These are phyloP conservation scores for Oryzias dopingdopingensis DNA, from an alignment of 2,797 vertebrate genomes.

Conservation along the genomic window DNA sequence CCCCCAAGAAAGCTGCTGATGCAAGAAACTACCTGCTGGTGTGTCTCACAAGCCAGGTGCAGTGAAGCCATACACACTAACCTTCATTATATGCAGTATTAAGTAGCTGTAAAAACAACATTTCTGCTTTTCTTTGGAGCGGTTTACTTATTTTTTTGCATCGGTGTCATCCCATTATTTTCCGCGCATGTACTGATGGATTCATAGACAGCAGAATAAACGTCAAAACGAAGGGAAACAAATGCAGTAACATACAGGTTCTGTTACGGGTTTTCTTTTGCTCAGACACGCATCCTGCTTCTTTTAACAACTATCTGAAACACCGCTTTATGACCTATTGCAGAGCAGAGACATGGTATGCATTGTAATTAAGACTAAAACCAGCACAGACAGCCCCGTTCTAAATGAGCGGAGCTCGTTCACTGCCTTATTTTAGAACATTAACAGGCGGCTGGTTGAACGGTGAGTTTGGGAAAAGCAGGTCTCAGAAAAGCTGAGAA, in stretches of 20 bases:
- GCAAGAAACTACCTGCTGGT: conserved; percentile 66
- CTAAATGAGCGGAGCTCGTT: conserved; percentile 1
- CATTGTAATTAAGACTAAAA: conserved; percentile 58
- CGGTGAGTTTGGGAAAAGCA: conserved; percentile 6
- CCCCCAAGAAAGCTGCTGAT: conserved; percentile 60
- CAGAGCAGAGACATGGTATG: conserved; percentile 46
- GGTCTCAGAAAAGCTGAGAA: conserved; percentile 47
- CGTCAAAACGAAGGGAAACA: too few relatives aligned
- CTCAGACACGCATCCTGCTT: neutral
- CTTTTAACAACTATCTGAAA: conserved; percentile 47
- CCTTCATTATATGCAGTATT: conserved; percentile 11
- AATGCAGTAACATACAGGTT: neutral
- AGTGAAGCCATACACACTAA: conserved; percentile 23
- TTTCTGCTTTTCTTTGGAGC: neutral
- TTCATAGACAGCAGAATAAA: too few relatives aligned
- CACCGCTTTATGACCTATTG: conserved; percentile 23
- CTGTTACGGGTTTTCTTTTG: neutral
- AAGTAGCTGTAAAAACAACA: neutral
- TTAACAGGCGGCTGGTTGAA: neutral
- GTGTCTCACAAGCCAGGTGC: conserved; percentile 43
- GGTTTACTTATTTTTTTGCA: too few relatives aligned
- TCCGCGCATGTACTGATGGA: too few relatives aligned
- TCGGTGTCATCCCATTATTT: too few relatives aligned
- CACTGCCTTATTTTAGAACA: neutral
- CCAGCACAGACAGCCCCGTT: conserved; percentile 29